Conservation (phyloP, 2,888 invertebrate species). For the Drosophila rubida region DNA sequence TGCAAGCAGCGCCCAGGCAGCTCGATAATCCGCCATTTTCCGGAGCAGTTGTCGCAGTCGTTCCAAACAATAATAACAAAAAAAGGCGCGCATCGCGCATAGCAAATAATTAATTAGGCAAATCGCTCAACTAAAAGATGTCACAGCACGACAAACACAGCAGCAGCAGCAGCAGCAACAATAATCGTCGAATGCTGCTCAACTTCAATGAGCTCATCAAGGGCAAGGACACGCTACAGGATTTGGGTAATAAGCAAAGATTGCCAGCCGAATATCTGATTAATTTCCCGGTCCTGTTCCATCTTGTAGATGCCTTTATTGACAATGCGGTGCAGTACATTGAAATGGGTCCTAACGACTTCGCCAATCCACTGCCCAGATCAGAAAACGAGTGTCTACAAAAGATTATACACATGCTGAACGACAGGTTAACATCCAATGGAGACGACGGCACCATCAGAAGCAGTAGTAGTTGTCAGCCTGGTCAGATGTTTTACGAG, state of each 20-base stretch:
- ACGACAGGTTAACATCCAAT: conserved; percentile 1
- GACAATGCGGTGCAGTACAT: conserved; percentile 38
- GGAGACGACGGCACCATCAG: not conserved
- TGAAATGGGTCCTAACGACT: conserved; percentile 15
- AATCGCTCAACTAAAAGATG: not conserved
- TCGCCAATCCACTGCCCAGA: conserved; percentile 1
- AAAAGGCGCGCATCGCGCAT: conserved; percentile 14
- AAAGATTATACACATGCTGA: conserved; percentile 25
- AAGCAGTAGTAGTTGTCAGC: not conserved
- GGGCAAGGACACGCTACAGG: conserved; percentile 5
- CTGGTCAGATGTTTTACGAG: conserved; percentile 26
- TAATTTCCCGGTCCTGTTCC: not conserved
- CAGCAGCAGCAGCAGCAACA: conserved; percentile 6
- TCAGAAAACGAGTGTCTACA: conserved; percentile 35
- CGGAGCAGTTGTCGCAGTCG: conserved; percentile 25
- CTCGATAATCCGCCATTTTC: conserved; percentile 20
- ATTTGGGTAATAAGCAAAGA: conserved; percentile 21
- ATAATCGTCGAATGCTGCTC: not conserved
- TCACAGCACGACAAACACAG: not conserved
- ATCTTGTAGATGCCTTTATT: conserved; percentile 33
- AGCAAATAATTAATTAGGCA: not conserved
- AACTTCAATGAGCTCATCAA: conserved; percentile 10
- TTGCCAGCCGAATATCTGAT: no score
- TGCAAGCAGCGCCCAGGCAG: not conserved
- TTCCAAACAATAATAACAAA: not conserved